Percentiles rank a stretch among this genome's conserved stretches.
phyloP scores from a whole-genome alignment of 2,888 invertebrate genomes.

The Scaptomyza parva region DNA sequence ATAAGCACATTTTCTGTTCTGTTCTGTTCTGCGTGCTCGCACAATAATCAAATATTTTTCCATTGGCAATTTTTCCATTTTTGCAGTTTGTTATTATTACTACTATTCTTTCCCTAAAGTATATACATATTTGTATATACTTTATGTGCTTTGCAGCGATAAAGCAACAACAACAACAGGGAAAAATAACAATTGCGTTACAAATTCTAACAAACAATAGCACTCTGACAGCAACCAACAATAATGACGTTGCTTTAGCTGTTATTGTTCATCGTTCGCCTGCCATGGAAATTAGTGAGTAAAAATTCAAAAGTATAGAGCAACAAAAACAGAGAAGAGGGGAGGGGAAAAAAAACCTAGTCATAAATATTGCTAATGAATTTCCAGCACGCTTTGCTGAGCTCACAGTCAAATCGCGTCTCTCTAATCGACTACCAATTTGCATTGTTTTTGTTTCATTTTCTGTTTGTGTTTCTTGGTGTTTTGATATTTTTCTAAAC shows the following conservation, averaged over 20 bases:
- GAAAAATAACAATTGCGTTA: slow-evolving; percentile 38
- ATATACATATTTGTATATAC: too few species aligned
- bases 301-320: slow-evolving; percentile 46
- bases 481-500: slow-evolving; percentile 11
- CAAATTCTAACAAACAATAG: slow-evolving; percentile 60
- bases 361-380: slow-evolving; percentile 82
- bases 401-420: slow-evolving; percentile 55
- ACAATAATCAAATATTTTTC: slow-evolving; percentile 27
- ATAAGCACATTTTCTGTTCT: background rate
- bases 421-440: slow-evolving; percentile 59
- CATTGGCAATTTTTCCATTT: slow-evolving; percentile 27
- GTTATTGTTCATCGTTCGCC: slow-evolving; percentile 29
- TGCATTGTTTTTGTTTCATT: slow-evolving; percentile 36
- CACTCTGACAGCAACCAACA: slow-evolving; percentile 47
- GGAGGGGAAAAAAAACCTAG: slow-evolving; percentile 42
- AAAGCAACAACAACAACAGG: slow-evolving; percentile 30
- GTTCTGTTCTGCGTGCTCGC: too few species aligned
- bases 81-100: slow-evolving; percentile 3
- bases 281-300: slow-evolving; percentile 72
- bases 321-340: slow-evolving; percentile 15
- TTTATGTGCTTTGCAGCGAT: slow-evolving; percentile 27
- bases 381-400: slow-evolving; percentile 80
- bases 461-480: slow-evolving; percentile 8
- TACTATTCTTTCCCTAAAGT: too few species aligned
- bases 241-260: slow-evolving; percentile 54